phyloP scores from a whole-genome alignment of 2,888 invertebrate species.

The Tenthredo amoena region DNA sequence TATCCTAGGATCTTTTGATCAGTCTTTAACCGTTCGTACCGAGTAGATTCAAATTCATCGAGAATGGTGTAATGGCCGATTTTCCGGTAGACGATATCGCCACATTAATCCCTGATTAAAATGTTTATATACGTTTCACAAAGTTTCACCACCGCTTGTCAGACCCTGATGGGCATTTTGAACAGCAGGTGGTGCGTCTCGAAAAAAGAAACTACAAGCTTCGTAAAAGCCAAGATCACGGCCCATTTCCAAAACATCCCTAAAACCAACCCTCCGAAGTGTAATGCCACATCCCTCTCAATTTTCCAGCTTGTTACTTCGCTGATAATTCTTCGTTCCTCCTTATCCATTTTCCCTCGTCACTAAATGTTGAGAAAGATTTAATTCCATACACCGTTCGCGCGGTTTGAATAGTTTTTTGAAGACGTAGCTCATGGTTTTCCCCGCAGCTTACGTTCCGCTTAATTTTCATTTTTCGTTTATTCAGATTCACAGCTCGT shows the following conservation, averaged over 20 bases:
- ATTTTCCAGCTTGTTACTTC: not conserved
- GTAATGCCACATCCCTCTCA: not conserved
- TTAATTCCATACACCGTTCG: not conserved
- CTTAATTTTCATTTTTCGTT: not conserved
- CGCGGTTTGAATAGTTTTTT: not conserved
- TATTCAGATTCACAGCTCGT: not conserved
- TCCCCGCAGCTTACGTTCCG: not conserved
- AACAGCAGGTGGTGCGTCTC: not conserved
- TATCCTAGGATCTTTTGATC: not conserved
- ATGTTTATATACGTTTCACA: not conserved
- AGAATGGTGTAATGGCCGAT: not conserved
- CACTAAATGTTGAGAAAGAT: not conserved
- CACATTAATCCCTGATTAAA: constrained; percentile 17
- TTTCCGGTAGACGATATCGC: not conserved
- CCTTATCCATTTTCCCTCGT: not conserved
- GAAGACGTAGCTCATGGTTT: not conserved
- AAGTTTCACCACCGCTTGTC: not conserved
- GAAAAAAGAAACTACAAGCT: not conserved
- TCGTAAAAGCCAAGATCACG: not conserved
- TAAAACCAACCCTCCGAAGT: not conserved
- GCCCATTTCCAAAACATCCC: not conserved
- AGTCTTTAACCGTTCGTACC: not conserved
- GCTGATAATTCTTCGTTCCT: not conserved
- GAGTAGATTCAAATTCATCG: constrained; percentile 17
- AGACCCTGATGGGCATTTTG: not conserved